Evolutionary conservation across 2,797 vertebrate species (phyloP).

Genomic region (Pygocentrus nattereri): DNA sequence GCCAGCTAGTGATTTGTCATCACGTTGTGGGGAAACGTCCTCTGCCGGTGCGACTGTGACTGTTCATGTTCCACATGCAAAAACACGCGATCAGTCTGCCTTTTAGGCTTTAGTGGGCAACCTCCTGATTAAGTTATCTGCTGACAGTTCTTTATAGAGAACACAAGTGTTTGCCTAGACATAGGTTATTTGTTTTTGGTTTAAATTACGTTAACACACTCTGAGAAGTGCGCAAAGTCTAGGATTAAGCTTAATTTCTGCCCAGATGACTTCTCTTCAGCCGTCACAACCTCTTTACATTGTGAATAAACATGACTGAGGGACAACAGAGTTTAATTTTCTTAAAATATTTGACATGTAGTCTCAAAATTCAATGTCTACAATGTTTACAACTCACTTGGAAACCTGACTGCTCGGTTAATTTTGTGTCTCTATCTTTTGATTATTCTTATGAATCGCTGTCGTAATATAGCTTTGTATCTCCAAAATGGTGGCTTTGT

Average conservation of each 20-base stretch:
- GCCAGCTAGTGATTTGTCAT: neutral
- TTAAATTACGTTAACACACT: neutral
- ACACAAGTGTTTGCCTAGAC: neutral
- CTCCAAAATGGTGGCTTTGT: neutral
- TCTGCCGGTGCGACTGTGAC: conserved; percentile 19
- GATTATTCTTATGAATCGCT: too few species aligned
- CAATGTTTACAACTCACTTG: too few species aligned
- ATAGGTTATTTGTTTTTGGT: neutral
- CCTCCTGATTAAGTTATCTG: neutral
- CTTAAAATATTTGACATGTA: too few species aligned
- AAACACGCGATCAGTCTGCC: neutral
- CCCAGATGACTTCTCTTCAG: neutral
- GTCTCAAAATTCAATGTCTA: neutral
- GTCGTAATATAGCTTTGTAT: neutral
- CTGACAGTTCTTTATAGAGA: neutral
- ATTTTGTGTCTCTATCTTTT: too few species aligned
- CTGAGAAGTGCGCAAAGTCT: neutral
- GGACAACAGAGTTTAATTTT: too few species aligned
- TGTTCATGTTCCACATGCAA: neutral
- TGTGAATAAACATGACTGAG: neutral
- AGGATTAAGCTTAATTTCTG: neutral
- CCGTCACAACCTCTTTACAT: neutral
- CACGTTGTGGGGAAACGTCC: neutral
- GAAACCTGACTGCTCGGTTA: neutral
- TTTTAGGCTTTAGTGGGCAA: neutral